These are phyloP conservation scores for Leucoraja ocellata DNA, from an alignment of 2,797 vertebrate genomes.

Conservation along the genomic window DNA sequence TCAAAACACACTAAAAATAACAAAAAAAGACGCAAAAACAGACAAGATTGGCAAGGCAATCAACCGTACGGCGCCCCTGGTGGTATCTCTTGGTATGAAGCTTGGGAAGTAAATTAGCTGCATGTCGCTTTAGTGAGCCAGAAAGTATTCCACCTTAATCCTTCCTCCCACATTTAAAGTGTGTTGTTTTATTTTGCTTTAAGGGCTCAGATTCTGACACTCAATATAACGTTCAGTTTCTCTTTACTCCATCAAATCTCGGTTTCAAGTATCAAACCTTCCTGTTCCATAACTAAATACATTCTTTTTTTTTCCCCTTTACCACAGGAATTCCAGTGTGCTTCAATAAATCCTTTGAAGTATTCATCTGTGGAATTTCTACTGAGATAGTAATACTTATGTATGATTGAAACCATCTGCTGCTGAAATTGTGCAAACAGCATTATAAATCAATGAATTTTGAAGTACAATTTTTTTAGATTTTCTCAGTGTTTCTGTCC, in stretches of 20 bases:
- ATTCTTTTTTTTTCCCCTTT: neutral
- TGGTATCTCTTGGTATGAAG: neutral
- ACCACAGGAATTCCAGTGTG: neutral
- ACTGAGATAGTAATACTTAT: neutral
- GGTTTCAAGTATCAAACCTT: neutral
- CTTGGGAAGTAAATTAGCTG: neutral
- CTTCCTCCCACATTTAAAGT: neutral
- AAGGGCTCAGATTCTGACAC: neutral
- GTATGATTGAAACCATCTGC: neutral
- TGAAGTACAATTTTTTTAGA: neutral
- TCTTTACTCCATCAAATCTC: neutral
- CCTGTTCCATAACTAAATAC: neutral
- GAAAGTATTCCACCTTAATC: neutral
- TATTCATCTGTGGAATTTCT: neutral
- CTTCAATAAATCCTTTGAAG: neutral
- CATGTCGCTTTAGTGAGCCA: neutral
- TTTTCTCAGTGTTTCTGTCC: neutral
- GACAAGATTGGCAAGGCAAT: too few relatives aligned
- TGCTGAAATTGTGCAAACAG: neutral
- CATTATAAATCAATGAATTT: neutral
- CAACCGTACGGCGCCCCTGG: too few relatives aligned
- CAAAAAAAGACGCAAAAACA: too few relatives aligned
- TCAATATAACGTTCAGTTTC: neutral
- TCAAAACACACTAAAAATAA: too few relatives aligned
- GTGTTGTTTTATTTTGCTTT: neutral